Base-by-base conservation (phyloP, 2,888 invertebrate species). In the Chloromyia formosa region DNA sequence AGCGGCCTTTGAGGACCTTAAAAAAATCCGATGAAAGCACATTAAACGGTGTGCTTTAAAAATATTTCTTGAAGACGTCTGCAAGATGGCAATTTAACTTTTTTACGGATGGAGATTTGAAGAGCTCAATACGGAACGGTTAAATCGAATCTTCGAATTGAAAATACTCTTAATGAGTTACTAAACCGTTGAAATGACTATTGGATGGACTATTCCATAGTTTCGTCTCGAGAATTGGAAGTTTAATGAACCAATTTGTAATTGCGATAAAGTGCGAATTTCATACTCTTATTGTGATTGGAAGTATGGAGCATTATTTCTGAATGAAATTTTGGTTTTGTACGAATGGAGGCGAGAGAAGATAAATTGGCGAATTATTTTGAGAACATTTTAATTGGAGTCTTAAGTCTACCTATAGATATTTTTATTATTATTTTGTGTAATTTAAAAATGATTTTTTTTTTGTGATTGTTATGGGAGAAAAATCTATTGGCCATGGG, bases 111-210 rank as follows among this genome's bases (percentile, higher is more conserved):
- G 40, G 16, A 18, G 71, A 71, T 71, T 56, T 58, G 40, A 56
- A 56, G 53, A 49, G 53, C 23, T 12, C 3, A 69, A 10, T 10
- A 20, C 14, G 18, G n/a, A 23, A 35, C 18, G 42, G 40, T 35
- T 56, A 10, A 23, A 23, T 58, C 35, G 18, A 40, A 22, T 56
- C 56, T 40, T 40, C 3, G 27, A 35, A 35, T 35, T 35, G 27
- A 22, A 10, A 69, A n/a, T 71, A 18, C 71, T 40, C 35, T 56
- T 35, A 58, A 58, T 40, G 71, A 40, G 7, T 71, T 56, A 40
- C 58, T 58, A 40, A 56, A 56, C 71, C 58, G 71, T 71, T 71
- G 56, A 71, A 71, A 58, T 40, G 16, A 20, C 22, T 20, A 56
- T 58, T 40, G 14, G 35, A 58, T 12, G 16, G 49, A 49, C 16